Evolutionary conservation across 2,888 invertebrate genomes (phyloP).

Genomic region (Dolomedes plantarius): DNA sequence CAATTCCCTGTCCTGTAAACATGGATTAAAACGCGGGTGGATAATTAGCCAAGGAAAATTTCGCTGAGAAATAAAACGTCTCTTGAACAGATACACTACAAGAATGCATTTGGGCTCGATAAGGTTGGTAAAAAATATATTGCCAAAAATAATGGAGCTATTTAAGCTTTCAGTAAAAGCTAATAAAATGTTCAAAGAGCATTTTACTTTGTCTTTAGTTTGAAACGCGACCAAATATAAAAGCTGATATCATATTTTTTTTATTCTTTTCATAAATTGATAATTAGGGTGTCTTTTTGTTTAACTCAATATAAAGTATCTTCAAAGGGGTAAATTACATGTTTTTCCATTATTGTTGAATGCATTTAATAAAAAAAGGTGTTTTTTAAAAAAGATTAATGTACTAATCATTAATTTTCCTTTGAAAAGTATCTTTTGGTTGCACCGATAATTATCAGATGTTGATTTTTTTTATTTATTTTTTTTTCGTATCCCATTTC

Average conservation of each 20-base stretch:
- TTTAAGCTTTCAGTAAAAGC: too few species aligned
- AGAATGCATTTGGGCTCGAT: too few species aligned
- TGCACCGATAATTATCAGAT: background rate
- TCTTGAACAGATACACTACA: background rate
- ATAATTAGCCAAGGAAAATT: constrained; percentile 26
- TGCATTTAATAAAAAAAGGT: background rate
- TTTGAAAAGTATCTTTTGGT: background rate
- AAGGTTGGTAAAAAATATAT: too few species aligned
- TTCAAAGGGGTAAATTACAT: background rate
- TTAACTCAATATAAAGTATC: background rate
- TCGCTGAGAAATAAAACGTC: background rate
- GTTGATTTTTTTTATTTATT: too few species aligned
- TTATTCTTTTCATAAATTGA: too few species aligned
- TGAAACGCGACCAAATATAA: too few species aligned
- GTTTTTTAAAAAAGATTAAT: background rate
- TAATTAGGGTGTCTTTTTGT: background rate
- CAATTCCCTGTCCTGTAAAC: constrained; percentile 19
- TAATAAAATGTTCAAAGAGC: too few species aligned
- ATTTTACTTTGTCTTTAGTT: too few species aligned
- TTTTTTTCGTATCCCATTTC: background rate
- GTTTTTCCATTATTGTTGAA: too few species aligned
- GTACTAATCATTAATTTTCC: background rate
- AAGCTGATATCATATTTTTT: too few species aligned
- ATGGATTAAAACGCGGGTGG: constrained; percentile 25
- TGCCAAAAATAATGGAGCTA: too few species aligned